These are phyloP conservation scores for Eumeta japonica DNA, from an alignment of 1,140 invertebrate genomes.

Conservation along the genomic window DNA sequence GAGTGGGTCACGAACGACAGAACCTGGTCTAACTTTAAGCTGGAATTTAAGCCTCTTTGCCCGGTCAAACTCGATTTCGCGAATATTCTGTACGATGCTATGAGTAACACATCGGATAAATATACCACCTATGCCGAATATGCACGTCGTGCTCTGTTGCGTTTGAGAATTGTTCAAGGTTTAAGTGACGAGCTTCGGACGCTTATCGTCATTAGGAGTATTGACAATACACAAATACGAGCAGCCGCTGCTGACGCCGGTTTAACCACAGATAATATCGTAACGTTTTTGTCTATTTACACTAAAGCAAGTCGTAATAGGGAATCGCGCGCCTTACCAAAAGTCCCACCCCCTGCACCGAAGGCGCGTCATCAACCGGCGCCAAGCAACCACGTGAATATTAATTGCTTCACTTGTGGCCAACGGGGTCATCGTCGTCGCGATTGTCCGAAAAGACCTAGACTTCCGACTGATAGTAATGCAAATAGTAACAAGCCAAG, in stretches of 20 bases:
- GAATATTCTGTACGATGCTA: slow-evolving; percentile 13
- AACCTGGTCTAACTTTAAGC: slow-evolving; percentile 14
- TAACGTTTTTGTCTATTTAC: slow-evolving; percentile 6
- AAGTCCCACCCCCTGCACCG: not conserved
- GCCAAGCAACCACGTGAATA: not conserved
- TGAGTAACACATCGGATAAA: slow-evolving; percentile 11
- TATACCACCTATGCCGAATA: slow-evolving; percentile 15
- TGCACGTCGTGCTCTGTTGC: slow-evolving; percentile 9
- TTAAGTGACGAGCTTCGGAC: slow-evolving; percentile 11
- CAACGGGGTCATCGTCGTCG: not conserved
- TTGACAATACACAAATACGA: slow-evolving; percentile 7
- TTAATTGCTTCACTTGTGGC: not conserved
- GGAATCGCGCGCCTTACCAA: not conserved
- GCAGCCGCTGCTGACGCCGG: slow-evolving; percentile 7
- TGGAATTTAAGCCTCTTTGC: slow-evolving; percentile 14
- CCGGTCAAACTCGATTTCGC: slow-evolving; percentile 8
- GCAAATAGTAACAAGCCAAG: no score
- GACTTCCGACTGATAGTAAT: no score
- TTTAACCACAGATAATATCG: slow-evolving; percentile 5
- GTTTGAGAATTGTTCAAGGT: slow-evolving; percentile 9
- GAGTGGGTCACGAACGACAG: slow-evolving; percentile 14
- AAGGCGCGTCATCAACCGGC: not conserved
- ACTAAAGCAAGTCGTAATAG: slow-evolving; percentile 1
- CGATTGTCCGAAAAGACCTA: not conserved
- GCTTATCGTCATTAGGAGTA: slow-evolving; percentile 8